phyloP scores from a whole-genome alignment of 2,113 vertebrate species.

The Neodontobutis hainanensis region DNA sequence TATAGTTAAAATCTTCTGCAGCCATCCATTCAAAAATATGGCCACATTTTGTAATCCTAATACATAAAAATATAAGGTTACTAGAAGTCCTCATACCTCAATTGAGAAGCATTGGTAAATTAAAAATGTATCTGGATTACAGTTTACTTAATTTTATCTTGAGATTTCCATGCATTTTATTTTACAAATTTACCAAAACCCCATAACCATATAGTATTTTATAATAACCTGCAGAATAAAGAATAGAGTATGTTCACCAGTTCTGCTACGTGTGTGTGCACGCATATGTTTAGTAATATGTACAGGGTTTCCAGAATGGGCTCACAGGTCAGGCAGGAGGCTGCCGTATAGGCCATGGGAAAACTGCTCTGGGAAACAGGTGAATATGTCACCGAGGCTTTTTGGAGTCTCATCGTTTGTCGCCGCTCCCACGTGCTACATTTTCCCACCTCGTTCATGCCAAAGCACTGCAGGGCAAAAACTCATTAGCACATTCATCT shows the following conservation, averaged over 20 bases:
- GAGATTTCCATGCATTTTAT: too few relatives aligned
- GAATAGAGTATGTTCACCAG: background rate
- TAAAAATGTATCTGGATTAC: background rate
- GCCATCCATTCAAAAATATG: too few relatives aligned
- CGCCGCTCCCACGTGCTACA: slow-evolving; percentile 51
- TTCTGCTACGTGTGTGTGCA: slow-evolving; percentile 30
- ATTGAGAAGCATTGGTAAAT: too few relatives aligned
- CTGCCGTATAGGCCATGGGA: slow-evolving; percentile 78
- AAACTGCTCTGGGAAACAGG: slow-evolving; percentile 76
- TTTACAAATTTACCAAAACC: too few relatives aligned
- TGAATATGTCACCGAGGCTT: slow-evolving; percentile 74
- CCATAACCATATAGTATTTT: too few relatives aligned
- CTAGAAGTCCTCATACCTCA: too few relatives aligned
- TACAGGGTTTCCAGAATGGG: slow-evolving; percentile 34
- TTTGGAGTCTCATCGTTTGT: slow-evolving; percentile 38
- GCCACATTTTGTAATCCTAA: background rate
- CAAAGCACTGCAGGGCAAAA: slow-evolving; percentile 67
- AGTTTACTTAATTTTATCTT: too few relatives aligned
- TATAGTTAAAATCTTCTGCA: too few relatives aligned
- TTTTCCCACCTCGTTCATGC: slow-evolving; percentile 69
- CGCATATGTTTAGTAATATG: slow-evolving; percentile 12
- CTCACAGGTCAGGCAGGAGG: slow-evolving; percentile 56
- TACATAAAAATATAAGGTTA: background rate
- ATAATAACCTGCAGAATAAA: background rate
- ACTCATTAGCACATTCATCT: slow-evolving; percentile 17